Evolutionary conservation across 2,113 vertebrate species (phyloP), one percentile per base, ranked within the genome.

Genomic region (Apteryx mantelli): DNA sequence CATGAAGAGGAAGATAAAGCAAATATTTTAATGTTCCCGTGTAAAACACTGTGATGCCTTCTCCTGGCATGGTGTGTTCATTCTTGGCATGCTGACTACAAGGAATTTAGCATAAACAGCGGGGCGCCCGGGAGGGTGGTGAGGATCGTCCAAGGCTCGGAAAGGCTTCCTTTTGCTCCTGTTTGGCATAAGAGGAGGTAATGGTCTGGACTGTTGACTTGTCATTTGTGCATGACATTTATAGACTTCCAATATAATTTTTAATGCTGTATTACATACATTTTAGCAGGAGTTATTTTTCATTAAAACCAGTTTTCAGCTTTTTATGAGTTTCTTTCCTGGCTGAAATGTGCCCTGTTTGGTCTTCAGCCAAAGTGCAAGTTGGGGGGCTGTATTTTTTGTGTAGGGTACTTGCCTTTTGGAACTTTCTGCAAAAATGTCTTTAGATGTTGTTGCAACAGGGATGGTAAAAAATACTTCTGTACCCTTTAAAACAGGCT

Each of bases 241-340:
- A 65, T 50, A 61, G 42, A 74, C 89, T 77, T 65, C 53, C 60
- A 77, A 13, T 42, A 6, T 65, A 56, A 42, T 76, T 76, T 85
- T 89, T 66, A 34, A 74, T 89, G 53, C 34, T 87, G 77, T 28
- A 28, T 89, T 84, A 60, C 52, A 36, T 13, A 14, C 38, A 20
- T 25, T 91, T 82, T 91, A 80, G 64, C 68, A 80, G 82, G 63
- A 74, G 55, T 93, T 94, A 86, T 95, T 76, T 83, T 86, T 32
- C 32, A 79, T 85, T 88, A 89, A n/a, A 91, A 73, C 42, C 52
- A 42, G 14, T 77, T 91, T 81, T 80, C 66, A 63, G 64, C 42
- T 78, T 93, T 92, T 92, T 89, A 55, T 4, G 22, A 60, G 50
- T 89, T 85, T 36, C 6, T 83, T 93, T 86, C 61, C 26, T 75